Conservation (phyloP, 2,797 vertebrate genomes). For the Silurus lanzhouensis region DNA sequence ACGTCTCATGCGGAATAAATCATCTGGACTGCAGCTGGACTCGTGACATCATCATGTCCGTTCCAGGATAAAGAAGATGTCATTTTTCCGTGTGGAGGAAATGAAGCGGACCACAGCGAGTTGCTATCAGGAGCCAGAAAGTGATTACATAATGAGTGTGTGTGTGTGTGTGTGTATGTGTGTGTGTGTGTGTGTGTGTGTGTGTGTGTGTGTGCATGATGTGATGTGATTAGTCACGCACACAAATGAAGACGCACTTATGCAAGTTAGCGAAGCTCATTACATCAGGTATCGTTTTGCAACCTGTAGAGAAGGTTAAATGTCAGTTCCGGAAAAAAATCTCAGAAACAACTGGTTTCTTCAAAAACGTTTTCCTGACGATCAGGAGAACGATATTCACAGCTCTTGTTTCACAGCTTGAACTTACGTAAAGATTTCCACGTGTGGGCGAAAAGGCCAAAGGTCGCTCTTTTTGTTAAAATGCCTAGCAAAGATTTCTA, state of each 20-base stretch:
- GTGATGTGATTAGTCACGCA: neutral
- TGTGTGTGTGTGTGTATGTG: neutral
- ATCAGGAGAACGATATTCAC: neutral
- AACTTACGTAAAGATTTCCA: neutral
- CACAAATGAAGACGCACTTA: neutral
- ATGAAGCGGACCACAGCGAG: neutral
- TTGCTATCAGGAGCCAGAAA: constrained; percentile 10
- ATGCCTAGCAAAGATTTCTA: neutral
- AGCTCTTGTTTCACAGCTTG: neutral
- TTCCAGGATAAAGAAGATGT: neutral
- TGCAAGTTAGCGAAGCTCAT: neutral
- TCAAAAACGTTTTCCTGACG: too few relatives aligned
- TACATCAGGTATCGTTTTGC: neutral
- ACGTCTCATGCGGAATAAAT: neutral
- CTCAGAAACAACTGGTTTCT: too few relatives aligned
- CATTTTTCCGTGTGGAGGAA: neutral
- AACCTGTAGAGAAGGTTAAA: neutral
- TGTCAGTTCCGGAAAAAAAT: too few relatives aligned
- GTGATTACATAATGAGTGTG: neutral
- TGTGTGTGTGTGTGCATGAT: neutral
- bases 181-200: neutral
- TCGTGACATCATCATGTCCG: neutral
- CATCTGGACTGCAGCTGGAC: constrained; percentile 23
- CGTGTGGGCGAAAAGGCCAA: neutral
- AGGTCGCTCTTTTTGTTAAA: neutral